A percentile compares a stretch with the other conserved stretches of the same genome.
These are phyloP conservation scores for Caprella mutica DNA, from an alignment of 2,888 invertebrate genomes.

Conservation along the genomic window DNA sequence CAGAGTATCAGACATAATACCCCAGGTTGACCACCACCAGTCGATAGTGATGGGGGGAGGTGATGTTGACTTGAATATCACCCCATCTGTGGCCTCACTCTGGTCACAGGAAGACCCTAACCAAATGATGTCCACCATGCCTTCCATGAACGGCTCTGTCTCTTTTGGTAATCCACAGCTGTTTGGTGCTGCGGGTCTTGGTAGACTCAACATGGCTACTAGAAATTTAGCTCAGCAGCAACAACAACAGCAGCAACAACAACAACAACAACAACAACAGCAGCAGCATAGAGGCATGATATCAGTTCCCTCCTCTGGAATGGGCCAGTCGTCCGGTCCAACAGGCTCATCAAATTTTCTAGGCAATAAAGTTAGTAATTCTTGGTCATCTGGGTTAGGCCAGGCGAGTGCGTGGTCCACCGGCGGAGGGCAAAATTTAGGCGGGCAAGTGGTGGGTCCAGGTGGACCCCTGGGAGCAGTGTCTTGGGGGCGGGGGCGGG, in stretches of 20 bases:
- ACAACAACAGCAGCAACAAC: constrained; percentile 26
- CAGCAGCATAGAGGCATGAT: constrained; percentile 21
- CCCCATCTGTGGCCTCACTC: constrained; percentile 30
- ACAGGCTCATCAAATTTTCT: constrained; percentile 25
- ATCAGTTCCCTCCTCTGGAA: constrained; percentile 11
- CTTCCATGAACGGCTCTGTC: constrained; percentile 31
- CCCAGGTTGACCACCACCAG: no score
- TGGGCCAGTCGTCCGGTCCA: constrained; percentile 20
- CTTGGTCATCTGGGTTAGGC: constrained; percentile 32
- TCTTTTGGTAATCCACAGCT: constrained; percentile 25
- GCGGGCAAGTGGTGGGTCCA: constrained; percentile 14
- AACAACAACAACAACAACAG: constrained; percentile 26
- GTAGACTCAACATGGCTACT: constrained; percentile 3
- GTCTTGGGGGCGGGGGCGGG: not conserved
- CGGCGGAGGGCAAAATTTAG: constrained; percentile 19
- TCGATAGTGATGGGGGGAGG: not conserved
- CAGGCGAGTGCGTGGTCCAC: constrained; percentile 33
- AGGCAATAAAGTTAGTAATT: constrained; percentile 26
- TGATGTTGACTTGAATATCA: constrained; percentile 3
- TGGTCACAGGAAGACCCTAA: constrained; percentile 27
- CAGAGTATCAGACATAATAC: not conserved
- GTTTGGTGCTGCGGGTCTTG: constrained; percentile 29
- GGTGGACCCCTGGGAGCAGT: constrained; percentile 18
- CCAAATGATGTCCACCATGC: constrained; percentile 26
- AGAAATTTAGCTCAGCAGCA: constrained; percentile 25